Conservation (phyloP, 1,140 invertebrate species). For the Ectropis grisescens region DNA sequence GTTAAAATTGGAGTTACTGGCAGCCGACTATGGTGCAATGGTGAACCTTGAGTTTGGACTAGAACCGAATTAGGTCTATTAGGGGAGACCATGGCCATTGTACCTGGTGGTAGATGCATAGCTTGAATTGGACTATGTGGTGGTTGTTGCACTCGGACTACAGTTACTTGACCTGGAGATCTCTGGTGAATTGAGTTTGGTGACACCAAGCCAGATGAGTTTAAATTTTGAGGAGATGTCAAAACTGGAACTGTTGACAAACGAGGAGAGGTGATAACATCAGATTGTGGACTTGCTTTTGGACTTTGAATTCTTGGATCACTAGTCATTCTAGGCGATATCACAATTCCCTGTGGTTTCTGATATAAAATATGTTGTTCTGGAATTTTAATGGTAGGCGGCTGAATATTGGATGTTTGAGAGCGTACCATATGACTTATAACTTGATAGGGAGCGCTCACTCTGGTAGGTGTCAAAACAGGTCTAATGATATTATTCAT, state of each 20-base stretch:
- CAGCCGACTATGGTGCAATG: slow-evolving; percentile 60
- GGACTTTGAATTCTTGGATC: slow-evolving; percentile 58
- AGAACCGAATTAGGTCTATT: slow-evolving; percentile 57
- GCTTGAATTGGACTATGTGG: slow-evolving; percentile 61
- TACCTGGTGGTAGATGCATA: slow-evolving; percentile 45
- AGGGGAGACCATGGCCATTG: slow-evolving; percentile 61
- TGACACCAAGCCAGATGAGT: slow-evolving; percentile 28
- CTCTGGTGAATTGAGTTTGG: background rate
- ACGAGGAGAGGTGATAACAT: slow-evolving; percentile 45
- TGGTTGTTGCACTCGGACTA: slow-evolving; percentile 66
- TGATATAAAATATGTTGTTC: slow-evolving; percentile 71
- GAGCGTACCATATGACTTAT: slow-evolving; percentile 61
- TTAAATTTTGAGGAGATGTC: slow-evolving; percentile 44
- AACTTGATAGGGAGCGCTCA: slow-evolving; percentile 54
- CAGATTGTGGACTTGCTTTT: slow-evolving; percentile 42
- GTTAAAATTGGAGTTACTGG: slow-evolving; percentile 70
- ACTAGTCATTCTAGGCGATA: slow-evolving; percentile 59
- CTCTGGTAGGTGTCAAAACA: slow-evolving; percentile 38
- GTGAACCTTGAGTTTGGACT: slow-evolving; percentile 53
- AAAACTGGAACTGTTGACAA: slow-evolving; percentile 56
- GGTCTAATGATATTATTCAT: slow-evolving; percentile 39
- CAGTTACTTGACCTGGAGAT: slow-evolving; percentile 57
- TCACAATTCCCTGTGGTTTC: slow-evolving; percentile 62
- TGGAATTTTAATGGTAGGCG: slow-evolving; percentile 73
- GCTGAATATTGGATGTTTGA: slow-evolving; percentile 59